These are phyloP conservation scores for Drosophila sucinea DNA, from an alignment of 1,140 invertebrate species.

Conservation along the genomic window DNA sequence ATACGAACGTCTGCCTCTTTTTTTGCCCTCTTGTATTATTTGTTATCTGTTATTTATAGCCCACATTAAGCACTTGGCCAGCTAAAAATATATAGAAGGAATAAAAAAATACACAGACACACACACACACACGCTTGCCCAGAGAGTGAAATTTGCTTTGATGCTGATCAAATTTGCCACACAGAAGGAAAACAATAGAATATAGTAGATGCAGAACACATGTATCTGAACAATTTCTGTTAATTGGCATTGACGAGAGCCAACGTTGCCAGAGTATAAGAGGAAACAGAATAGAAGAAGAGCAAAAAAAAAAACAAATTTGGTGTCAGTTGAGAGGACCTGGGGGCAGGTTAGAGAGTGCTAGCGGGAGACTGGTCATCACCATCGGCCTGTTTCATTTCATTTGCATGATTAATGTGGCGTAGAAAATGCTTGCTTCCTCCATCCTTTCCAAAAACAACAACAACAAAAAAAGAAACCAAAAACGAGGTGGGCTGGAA, in stretches of 20 bases:
- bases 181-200: conserved; percentile 23
- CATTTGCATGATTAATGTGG: conserved; percentile 1
- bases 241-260: conserved; percentile 34
- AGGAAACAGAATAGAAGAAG: neutral
- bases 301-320: neutral
- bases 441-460: neutral
- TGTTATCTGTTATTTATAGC: conserved; percentile 27
- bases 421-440: conserved; percentile 2
- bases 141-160: neutral
- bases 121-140: neutral
- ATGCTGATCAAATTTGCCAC: conserved; percentile 11
- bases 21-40: conserved; percentile 1
- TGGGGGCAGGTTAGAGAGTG: neutral
- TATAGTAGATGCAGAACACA: conserved; percentile 16
- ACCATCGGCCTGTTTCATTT: conserved; percentile 11
- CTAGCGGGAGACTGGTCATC: neutral
- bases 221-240: conserved; percentile 28
- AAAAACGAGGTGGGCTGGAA: neutral
- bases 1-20: neutral
- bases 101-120: neutral
- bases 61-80: conserved; percentile 19
- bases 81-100: conserved; percentile 31
- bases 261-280: neutral
- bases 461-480: neutral
- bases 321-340: neutral